These are phyloP conservation scores for Pteropus alecto DNA, from an alignment of 2,113 vertebrate genomes.

Conservation along the genomic window DNA sequence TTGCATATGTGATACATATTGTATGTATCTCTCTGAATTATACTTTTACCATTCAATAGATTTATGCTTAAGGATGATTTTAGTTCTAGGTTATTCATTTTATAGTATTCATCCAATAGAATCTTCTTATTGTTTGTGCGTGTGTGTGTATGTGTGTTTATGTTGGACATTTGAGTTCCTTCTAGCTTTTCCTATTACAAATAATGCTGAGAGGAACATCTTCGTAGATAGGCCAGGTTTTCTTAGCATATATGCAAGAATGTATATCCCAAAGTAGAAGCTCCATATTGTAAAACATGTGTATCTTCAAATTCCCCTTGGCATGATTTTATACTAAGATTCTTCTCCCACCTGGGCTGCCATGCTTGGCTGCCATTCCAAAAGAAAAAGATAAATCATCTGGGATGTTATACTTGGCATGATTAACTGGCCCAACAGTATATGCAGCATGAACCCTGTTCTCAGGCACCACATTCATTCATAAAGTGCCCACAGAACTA, in stretches of 20 bases:
- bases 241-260: neutral
- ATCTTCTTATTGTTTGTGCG: neutral
- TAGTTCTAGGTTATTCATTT: neutral
- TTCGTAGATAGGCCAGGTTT: neutral
- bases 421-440: neutral
- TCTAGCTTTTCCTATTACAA: neutral
- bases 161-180: neutral
- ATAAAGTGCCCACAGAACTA: neutral
- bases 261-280: neutral
- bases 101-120: neutral
- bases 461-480: neutral
- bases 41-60: neutral
- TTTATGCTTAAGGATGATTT: neutral
- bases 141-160: neutral
- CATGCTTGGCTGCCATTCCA: neutral
- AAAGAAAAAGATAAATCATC: neutral
- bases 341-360: neutral
- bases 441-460: neutral
- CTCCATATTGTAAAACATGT: neutral
- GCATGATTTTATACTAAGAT: constrained; percentile 29
- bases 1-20: neutral
- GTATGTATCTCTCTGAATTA: neutral
- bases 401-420: neutral
- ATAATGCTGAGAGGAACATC: neutral
- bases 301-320: constrained; percentile 31